Base-by-base conservation (phyloP, 2,113 vertebrate genomes). In the Centropus bengalensis region DNA sequence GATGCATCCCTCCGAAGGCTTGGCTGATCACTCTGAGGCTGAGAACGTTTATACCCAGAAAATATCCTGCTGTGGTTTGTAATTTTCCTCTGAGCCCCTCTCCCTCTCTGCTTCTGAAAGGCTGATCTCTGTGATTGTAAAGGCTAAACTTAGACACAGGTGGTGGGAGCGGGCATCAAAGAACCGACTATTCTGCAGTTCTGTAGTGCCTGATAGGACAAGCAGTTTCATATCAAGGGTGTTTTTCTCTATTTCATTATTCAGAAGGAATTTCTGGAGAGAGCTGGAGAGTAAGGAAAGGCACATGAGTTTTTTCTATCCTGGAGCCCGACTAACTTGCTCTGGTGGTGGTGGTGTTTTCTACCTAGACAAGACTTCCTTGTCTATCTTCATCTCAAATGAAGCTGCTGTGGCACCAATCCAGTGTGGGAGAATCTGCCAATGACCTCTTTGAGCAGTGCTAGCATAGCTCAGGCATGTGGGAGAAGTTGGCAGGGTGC, bases 1-100 rank as follows among this genome's bases (percentile, higher is more conserved):
- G 82, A 87, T 82, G 87, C 84, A 44, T 91, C 75, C 92, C 77
- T 94, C 91, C 0, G 1, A 90, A 91, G 75, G 63, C 63, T 85
- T 94, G 87, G 78, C 70, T 87, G 84, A 89, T 87, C 78, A 66
- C 32, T 59, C 91, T 80, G 74, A 92, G 66, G 26, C 42, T 86
- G 78, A 82, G 78, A 93, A 92, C 54, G 85, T 75, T 94, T 87
- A 82, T 13, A 42, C 0, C 2, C 51, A 82, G 84, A 89, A 94
- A 87, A 81, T 76, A 52, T 84, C 66, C 66, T 38, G n/a, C 82
- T 89, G 88, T 89, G 79, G 63, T 91, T 89, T 91, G 49, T 66
- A 85, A 76, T 89, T 88, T 89, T 36, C 60, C 60, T 87, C 54
- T 5, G 8, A 88, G 71, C 32, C 56, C n/a, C 56, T 81, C 71